phyloP scores from a whole-genome alignment of 2,797 vertebrate species.

The Labroides dimidiatus region DNA sequence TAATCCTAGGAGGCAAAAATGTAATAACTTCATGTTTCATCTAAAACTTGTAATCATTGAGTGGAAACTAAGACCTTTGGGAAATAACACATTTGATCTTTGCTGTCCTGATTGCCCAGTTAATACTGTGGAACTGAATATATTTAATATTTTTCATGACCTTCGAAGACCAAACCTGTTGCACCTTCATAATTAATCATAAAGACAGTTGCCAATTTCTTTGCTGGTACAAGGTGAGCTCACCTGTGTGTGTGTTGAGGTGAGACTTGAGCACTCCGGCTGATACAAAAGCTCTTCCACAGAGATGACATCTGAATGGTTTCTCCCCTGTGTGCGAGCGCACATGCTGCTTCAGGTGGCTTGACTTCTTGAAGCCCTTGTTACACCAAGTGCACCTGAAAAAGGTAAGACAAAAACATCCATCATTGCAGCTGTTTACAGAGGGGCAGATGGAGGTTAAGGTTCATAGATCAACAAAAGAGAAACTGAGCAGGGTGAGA shows the following conservation, averaged over 20 bases:
- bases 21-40: background rate
- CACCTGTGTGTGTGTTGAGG: constrained; percentile 97
- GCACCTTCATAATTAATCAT: too few relatives aligned
- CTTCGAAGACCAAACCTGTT: background rate
- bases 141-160: background rate
- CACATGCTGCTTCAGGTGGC: constrained; percentile 97
- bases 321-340: constrained; percentile 98
- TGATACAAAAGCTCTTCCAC: constrained; percentile 95
- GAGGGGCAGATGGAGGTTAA: background rate
- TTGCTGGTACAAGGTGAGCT: constrained; percentile 14
- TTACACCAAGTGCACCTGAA: constrained; percentile 91
- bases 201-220: background rate
- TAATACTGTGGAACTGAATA: background rate
- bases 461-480: background rate
- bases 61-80: too few relatives aligned
- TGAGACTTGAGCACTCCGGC: constrained; percentile 97
- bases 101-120: too few relatives aligned
- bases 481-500: background rate
- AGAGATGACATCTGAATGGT: constrained; percentile 93
- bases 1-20: background rate
- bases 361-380: constrained; percentile 98
- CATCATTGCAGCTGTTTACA: background rate
- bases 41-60: background rate
- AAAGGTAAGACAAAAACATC: background rate
- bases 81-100: too few relatives aligned